Percentiles rank a stretch among this genome's conserved stretches.
Conservation (phyloP, 2,888 invertebrate species). For the Proisotoma minuta region DNA sequence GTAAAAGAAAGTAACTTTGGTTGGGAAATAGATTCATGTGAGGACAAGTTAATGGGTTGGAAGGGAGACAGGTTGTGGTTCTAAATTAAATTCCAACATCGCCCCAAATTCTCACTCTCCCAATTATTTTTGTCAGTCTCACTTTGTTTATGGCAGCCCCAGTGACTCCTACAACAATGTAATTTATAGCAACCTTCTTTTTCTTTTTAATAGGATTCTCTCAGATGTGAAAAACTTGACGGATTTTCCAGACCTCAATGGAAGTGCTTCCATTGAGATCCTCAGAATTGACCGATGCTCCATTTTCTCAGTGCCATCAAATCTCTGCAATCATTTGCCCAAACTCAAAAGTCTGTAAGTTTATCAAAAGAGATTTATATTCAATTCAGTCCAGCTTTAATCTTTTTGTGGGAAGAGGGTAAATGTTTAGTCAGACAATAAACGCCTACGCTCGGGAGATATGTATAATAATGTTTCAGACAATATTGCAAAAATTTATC, state of each 20-base stretch:
- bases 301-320: slow-evolving; percentile 64
- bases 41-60: slow-evolving; percentile 2
- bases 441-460: too few species aligned
- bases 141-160: not conserved
- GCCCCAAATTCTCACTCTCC: not conserved
- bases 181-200: not conserved
- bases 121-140: not conserved
- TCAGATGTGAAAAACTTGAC: slow-evolving; percentile 77
- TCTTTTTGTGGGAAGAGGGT: too few species aligned
- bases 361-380: too few species aligned
- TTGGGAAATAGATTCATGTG: slow-evolving; percentile 5
- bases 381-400: too few species aligned
- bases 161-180: not conserved
- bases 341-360: slow-evolving; percentile 81
- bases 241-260: slow-evolving; percentile 77
- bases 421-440: too few species aligned
- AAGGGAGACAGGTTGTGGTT: slow-evolving; percentile 2
- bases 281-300: slow-evolving; percentile 78
- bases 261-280: slow-evolving; percentile 70
- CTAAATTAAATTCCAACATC: slow-evolving; percentile 6
- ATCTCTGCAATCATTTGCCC: slow-evolving; percentile 72
- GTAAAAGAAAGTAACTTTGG: not conserved
- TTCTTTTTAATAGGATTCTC: slow-evolving; percentile 62
- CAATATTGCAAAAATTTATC: not conserved
- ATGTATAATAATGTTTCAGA: too few species aligned